Percentiles rank a stretch among this genome's conserved stretches.
phyloP scores from a whole-genome alignment of 2,113 vertebrate species.

The Salvelinus alpinus region DNA sequence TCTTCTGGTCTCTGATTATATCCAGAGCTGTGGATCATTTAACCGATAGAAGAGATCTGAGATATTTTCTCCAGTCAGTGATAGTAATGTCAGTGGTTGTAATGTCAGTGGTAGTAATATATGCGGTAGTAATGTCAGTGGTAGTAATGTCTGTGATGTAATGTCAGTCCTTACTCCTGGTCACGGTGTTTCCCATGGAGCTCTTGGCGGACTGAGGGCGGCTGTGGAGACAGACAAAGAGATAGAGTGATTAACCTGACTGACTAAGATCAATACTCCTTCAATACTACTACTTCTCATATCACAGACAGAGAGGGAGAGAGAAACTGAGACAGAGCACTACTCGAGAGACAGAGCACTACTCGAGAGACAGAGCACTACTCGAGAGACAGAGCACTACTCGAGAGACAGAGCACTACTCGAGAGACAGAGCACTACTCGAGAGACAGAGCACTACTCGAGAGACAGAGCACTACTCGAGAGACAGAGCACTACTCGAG shows the following conservation, averaged over 20 bases:
- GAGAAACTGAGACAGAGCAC: background rate
- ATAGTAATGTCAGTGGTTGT: background rate
- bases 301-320: background rate
- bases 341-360: background rate
- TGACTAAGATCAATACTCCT: background rate
- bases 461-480: background rate
- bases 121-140: no score
- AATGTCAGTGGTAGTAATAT: no score
- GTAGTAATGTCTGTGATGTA: background rate
- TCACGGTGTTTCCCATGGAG: slow-evolving; percentile 28
- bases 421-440: no score
- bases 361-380: no score
- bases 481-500: no score
- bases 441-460: background rate
- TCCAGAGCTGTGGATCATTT: no score
- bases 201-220: slow-evolving; percentile 57
- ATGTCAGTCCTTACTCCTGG: slow-evolving; percentile 51
- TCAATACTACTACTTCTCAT: background rate
- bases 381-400: background rate
- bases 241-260: background rate
- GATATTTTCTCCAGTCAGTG: no score
- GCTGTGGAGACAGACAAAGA: slow-evolving; percentile 41
- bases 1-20: no score
- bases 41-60: no score
- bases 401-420: background rate